Base-by-base conservation (phyloP, 2,113 vertebrate species). In the Narcine bancroftii region DNA sequence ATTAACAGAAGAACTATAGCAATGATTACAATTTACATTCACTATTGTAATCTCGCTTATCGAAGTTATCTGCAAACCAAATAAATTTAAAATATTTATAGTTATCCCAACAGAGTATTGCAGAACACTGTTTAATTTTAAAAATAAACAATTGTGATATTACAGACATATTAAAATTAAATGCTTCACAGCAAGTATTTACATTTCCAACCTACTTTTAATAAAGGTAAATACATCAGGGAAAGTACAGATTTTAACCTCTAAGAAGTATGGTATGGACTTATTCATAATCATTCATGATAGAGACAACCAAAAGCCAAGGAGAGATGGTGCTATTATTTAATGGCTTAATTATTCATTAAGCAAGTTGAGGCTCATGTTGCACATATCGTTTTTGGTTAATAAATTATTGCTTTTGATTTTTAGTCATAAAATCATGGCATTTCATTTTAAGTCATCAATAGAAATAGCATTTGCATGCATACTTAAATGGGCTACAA, bases 31-130 rank as follows among this genome's bases (percentile, higher is more conserved):
- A 13, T 87, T n/a, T 87, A n/a, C 81, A 39, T 63, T 19, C 81
- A 87, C 17, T 63, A 15, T 36, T 87, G 81, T 87, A 63, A 60
- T 50, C 53, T 42, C 1, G 60, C 53, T 36, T 60, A 36, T 60
- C 17, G n/a, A 2, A 85, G 53, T 60, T 53, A 85, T 87, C 33
- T 17, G 33, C 53, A 87, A 33, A 13, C 33, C 36, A 87, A 60
- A 87, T 60, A n/a, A 15, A 63, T 36, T 60, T 87, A 60, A 87
- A 87, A 60, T 87, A 87, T 87, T 87, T 63, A 87, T 87, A 33
- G 15, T 87, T 60, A 60, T 87, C 0, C n/a, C 33, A 60, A 36
- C 36, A 60, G 53, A 21, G 15, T 36, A 2, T 56, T 87, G 21
- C 21, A 6, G n/a, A 87, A 60, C n/a, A 63, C 17, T 21, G 3